phyloP scores from a whole-genome alignment of 1,140 invertebrate species.

The Drosophila pectinifera region DNA sequence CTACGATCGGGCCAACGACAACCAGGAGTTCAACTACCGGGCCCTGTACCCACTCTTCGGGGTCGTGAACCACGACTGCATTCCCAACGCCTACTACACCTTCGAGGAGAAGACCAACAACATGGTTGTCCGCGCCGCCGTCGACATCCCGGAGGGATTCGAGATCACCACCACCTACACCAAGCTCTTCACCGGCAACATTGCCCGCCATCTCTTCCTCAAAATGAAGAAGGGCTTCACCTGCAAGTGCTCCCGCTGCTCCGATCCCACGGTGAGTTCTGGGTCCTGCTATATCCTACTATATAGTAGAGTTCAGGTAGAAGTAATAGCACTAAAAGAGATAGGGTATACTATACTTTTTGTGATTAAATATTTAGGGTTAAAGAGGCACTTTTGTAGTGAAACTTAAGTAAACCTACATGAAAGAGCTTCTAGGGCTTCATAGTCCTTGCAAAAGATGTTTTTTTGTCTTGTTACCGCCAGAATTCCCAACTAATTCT shows the following conservation, averaged over 20 bases:
- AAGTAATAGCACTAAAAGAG: neutral
- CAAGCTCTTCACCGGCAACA: conserved; percentile 90
- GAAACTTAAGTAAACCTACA: too few relatives aligned
- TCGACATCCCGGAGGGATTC: conserved; percentile 88
- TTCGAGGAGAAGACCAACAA: conserved; percentile 87
- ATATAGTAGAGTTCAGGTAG: too few relatives aligned
- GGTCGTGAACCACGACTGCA: conserved; percentile 91
- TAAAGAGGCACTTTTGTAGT: too few relatives aligned
- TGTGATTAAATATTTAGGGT: too few relatives aligned
- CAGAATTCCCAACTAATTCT: too few relatives aligned
- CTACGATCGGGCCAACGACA: conserved; percentile 85
- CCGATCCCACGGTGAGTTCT: conserved; percentile 88
- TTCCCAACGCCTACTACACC: conserved; percentile 90
- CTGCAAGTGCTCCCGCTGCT: conserved; percentile 90
- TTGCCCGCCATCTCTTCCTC: conserved; percentile 88
- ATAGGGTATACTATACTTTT: too few relatives aligned
- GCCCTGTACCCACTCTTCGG: conserved; percentile 91
- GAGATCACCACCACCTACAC: conserved; percentile 92
- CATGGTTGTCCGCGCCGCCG: conserved; percentile 89
- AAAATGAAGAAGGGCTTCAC: conserved; percentile 90
- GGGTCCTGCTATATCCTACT: too few relatives aligned
- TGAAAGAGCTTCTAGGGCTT: too few relatives aligned
- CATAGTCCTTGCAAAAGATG: too few relatives aligned
- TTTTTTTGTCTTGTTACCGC: too few relatives aligned
- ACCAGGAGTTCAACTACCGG: conserved; percentile 87